A percentile compares a stretch with the other conserved stretches of the same genome.
Conservation (phyloP, 2,797 vertebrate genomes). For the Schizopygopsis malacanthus region DNA sequence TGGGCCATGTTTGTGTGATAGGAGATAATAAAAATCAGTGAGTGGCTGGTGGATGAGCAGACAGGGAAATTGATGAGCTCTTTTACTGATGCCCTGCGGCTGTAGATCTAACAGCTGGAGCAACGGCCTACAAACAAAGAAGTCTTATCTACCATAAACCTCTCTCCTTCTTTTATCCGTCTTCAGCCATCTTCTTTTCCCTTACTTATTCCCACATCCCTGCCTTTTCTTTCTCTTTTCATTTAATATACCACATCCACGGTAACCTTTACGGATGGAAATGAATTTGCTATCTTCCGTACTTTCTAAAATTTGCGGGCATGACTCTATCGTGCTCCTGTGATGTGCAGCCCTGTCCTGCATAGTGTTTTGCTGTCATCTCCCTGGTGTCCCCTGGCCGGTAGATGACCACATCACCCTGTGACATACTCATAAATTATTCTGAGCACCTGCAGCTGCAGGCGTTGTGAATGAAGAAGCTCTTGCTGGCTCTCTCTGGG, state of each 20-base stretch:
- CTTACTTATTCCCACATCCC: neutral
- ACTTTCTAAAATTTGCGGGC: slow-evolving; percentile 20
- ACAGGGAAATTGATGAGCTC: slow-evolving; percentile 25
- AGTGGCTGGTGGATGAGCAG: slow-evolving; percentile 21
- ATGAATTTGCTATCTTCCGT: slow-evolving; percentile 9
- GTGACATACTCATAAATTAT: slow-evolving; percentile 64
- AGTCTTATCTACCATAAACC: slow-evolving; percentile 24
- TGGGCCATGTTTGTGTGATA: neutral
- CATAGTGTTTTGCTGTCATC: slow-evolving; percentile 19
- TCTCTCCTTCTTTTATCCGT: slow-evolving; percentile 13
- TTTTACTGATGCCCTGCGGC: slow-evolving; percentile 40
- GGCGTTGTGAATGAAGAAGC: slow-evolving; percentile 50
- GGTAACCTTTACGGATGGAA: slow-evolving; percentile 24
- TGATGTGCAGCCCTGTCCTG: slow-evolving; percentile 23
- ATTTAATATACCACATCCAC: neutral
- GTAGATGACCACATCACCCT: slow-evolving; percentile 61
- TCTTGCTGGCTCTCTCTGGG: slow-evolving; percentile 26
- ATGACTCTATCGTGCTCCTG: slow-evolving; percentile 46
- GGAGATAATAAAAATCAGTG: neutral
- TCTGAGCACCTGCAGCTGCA: slow-evolving; percentile 58
- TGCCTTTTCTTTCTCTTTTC: slow-evolving; percentile 7
- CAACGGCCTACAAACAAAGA: slow-evolving; percentile 27
- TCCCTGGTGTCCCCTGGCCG: slow-evolving; percentile 53
- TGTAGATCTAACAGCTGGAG: slow-evolving; percentile 47
- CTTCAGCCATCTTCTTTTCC: neutral